These are phyloP conservation scores for Decapterus maruadsi DNA, from an alignment of 2,797 vertebrate species.

Conservation along the genomic window DNA sequence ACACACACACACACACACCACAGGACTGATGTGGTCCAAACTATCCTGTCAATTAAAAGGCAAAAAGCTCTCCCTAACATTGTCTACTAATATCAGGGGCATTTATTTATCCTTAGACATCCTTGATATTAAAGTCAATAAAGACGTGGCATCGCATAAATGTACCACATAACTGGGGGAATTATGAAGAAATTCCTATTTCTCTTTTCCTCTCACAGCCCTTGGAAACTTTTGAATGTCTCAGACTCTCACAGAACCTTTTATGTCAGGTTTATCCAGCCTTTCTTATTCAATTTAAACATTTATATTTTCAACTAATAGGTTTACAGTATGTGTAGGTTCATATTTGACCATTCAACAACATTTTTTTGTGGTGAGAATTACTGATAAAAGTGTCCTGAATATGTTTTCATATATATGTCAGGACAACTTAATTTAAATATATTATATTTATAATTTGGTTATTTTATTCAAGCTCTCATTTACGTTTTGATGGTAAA, in stretches of 20 bases:
- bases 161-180: too few species aligned
- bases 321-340: too few species aligned
- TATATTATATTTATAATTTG: neutral
- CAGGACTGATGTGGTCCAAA: too few species aligned
- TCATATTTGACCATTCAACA: neutral
- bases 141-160: too few species aligned
- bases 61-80: too few species aligned
- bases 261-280: neutral
- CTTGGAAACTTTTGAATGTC: too few species aligned
- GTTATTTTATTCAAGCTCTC: neutral
- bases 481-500: neutral
- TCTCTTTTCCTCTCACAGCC: too few species aligned
- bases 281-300: neutral
- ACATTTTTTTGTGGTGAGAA: constrained; percentile 25
- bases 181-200: too few species aligned
- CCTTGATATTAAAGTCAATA: too few species aligned
- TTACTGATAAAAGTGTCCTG: neutral
- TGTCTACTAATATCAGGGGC: neutral
- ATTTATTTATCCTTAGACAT: neutral
- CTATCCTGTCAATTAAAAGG: too few species aligned
- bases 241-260: too few species aligned
- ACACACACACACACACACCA: constrained; percentile 5
- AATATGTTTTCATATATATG: neutral
- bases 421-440: too few species aligned
- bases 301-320: neutral